phyloP scores from a whole-genome alignment of 1,140 invertebrate genomes.

The Yoshiicerus persimilis region DNA sequence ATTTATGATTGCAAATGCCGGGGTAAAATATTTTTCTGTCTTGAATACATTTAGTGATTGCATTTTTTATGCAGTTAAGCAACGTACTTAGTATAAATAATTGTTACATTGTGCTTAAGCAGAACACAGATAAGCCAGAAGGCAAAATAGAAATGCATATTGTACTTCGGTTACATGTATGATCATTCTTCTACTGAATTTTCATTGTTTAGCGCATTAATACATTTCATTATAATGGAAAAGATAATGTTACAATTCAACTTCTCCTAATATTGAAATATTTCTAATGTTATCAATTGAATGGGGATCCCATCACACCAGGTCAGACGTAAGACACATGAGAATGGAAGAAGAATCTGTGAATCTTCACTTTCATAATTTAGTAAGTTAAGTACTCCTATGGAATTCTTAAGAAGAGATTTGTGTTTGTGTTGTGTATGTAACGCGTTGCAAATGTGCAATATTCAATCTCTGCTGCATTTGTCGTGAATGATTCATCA shows the following conservation, averaged over 20 bases:
- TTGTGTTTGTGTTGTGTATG: background rate
- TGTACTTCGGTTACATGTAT: background rate
- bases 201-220: background rate
- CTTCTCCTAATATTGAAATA: background rate
- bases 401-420: background rate
- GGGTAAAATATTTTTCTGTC: too few species aligned
- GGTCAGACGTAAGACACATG: background rate
- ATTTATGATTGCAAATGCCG: too few species aligned
- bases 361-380: background rate
- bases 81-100: too few species aligned
- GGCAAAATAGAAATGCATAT: background rate
- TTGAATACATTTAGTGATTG: too few species aligned
- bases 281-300: background rate
- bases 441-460: background rate
- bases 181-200: background rate
- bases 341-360: background rate
- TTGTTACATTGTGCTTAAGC: too few species aligned
- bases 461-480: background rate
- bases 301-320: too few species aligned
- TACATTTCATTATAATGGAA: background rate
- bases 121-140: too few species aligned
- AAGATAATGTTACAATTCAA: background rate
- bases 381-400: background rate
- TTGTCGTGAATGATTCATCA: slow-evolving; percentile 1
- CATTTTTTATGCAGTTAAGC: too few species aligned